A percentile compares a stretch with the other conserved stretches of the same genome.
Conservation (phyloP, 1,140 invertebrate species). For the Drosophila yakuba region DNA sequence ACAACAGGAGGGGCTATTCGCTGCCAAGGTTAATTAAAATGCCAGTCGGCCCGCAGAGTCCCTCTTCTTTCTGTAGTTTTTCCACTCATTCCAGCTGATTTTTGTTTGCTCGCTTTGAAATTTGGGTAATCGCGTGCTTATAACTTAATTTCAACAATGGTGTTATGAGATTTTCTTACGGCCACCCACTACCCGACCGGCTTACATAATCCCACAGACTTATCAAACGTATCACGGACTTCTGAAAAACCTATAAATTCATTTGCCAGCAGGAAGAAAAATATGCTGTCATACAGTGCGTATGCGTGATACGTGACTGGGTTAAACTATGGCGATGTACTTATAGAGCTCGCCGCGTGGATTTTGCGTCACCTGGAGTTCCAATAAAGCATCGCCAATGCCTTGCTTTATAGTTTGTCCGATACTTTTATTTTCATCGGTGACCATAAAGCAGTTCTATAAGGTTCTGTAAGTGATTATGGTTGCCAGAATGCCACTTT, state of each 20-base stretch:
- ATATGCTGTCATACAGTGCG: conserved; percentile 68
- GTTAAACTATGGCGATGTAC: conserved; percentile 27
- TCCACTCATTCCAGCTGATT: conserved; percentile 1
- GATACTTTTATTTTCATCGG: conserved; percentile 20
- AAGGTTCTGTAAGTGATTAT: conserved; percentile 16
- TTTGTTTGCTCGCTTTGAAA: conserved; percentile 11
- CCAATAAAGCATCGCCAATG: conserved; percentile 19
- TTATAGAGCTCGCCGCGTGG: conserved; percentile 18
- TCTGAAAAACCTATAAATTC: conserved; percentile 49
- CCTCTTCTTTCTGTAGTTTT: conserved; percentile 21
- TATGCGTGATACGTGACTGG: conserved; percentile 71
- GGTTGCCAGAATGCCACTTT: neutral
- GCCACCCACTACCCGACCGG: conserved; percentile 40
- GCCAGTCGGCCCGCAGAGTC: conserved; percentile 61
- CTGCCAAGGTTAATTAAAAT: conserved; percentile 83
- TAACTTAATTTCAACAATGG: conserved; percentile 62
- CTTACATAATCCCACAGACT: conserved; percentile 61
- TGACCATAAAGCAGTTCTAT: conserved; percentile 59
- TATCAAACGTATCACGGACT: conserved; percentile 76
- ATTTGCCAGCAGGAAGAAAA: conserved; percentile 52
- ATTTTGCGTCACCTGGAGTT: conserved; percentile 41
- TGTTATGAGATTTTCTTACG: conserved; percentile 58
- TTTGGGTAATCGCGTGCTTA: conserved; percentile 75
- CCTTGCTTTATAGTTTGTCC: conserved; percentile 17
- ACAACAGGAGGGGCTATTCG: conserved; percentile 52